Evolutionary conservation across 2,888 invertebrate species (phyloP), one percentile per base, ranked within the genome.

Genomic region (Eremobia ochroleuca): DNA sequence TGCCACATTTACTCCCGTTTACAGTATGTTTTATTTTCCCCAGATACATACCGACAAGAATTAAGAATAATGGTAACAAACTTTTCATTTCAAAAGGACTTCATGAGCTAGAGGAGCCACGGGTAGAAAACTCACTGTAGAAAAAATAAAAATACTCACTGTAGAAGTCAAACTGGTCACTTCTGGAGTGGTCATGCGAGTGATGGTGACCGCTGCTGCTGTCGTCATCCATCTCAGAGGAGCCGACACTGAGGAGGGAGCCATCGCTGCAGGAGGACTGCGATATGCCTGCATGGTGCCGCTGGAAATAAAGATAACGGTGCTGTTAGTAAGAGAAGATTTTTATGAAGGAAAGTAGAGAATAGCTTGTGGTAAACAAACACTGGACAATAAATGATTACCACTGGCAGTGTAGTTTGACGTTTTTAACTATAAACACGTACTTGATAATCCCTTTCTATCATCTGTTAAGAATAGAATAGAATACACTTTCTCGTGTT

Each of bases 211-310:
- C 94, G 83, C 95, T 95, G 94, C 94, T 94, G 91, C 95, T 95
- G 91, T 96, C 96, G 88, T 98, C 98, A 90, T 98, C 98, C 96
- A 98, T 98, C 94, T 98, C 98, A 34, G 98, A 98, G 93, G 98
- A 98, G 89, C 98, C 98, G 96, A 98, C 98, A 95, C 98, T 98
- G 94, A 98, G 97, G 89, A 98, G 97, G 84, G 98, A 98, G 88
- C 98, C 98, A 94, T 98, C 98, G 96, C 98, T 98, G 95, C 98
- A 98, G 40, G 98, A 97, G 78, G 97, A 97, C 93, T 97, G 97
- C 80, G 97, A 97, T 88, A 97, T 97, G 83, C 96, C 96, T 74
- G 96, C 96, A 93, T 95, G 96, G 93, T 96, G 96, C 92, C 96
- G 93, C 96, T 96, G 94, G 15, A 86, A 87, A 80, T 28, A 55